Evolutionary conservation across 2,888 invertebrate species (phyloP), one percentile per base, ranked within the genome.

Genomic region (Drosophila nr. medialis): DNA sequence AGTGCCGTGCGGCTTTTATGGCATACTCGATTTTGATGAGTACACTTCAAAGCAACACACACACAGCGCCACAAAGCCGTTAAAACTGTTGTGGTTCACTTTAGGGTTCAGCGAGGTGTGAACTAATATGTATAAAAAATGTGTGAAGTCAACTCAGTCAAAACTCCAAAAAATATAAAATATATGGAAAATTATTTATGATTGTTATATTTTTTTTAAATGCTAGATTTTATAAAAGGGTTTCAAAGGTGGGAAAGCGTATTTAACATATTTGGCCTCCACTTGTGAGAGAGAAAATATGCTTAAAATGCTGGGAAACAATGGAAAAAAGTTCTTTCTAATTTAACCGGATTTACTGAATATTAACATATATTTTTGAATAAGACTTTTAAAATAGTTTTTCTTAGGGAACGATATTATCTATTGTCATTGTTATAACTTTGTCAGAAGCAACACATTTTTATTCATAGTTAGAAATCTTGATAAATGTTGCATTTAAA

Each of bases 1-100:
- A 65, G 48, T 34, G 32, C 21, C 64, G 21, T 74, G 77, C 59
- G 74, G 77, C 70, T 77, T 63, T 30, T 74, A 74, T 42, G 77
- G 74, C 54, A 59, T 58, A 66, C 70, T 64, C 61, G 34, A 53
- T 60, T 45, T 65, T 56, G 42, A 53, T 45, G 24, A 65, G 21
- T 45, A 59, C 50, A 42, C 55, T 60, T 32, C 13, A 36, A 1
- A 62, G 7, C 5, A n/a, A 8, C 18, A 66, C 70, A 71, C 71
- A 71, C 71, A 77, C 77, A 58, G 49, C 53, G 7, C 63, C 64
- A 66, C 77, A 77, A 40, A 65, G 24, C 32, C 27, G 5, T 15
- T 1, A 45, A 51, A 53, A 4, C 32, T 29, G n/a, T 0, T 42
- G 7, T 15, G 38, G 15, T 10, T 42, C 40, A 13, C 18, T 34